Base-by-base conservation (phyloP, 53 echinoderm and acorn worm species). In the Echinarachnius parma region DNA sequence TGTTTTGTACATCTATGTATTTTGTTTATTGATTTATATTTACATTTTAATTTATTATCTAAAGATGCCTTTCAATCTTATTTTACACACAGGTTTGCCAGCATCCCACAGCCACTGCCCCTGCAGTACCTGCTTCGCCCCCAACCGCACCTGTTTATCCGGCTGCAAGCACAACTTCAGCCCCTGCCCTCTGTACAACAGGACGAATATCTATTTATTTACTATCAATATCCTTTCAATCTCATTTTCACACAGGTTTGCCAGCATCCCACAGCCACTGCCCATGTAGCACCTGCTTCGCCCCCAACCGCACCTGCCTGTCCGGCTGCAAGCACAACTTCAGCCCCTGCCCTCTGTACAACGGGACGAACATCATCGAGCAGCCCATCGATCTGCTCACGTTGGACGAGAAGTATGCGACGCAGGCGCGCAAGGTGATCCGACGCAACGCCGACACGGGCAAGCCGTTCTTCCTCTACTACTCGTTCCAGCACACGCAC, bases 231-330 rank as follows among this genome's bases (percentile, higher is more conserved):
- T 50, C 52, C 5, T 50, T 50, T 10, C 52, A 14, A n/a, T n/a
- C n/a, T n/a, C n/a, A n/a, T n/a, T n/a, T n/a, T 19, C 45, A 1
- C 2, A 10, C 28, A 55, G 57, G 74, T 72, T 29, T 72, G 3
- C 90, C 90, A 21, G 86, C 86, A 59, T 82, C 90, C 25, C 90
- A 90, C 71, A 79, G 82, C 53, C 81, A 81, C 83, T 90, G 90
- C 61, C 86, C 83, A 3, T 90, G 90, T 46, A 53, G 23, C 42
- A 39, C 59, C 21, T 78, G 79, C 33, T 78, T 66, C 33, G 33
- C 27, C 32, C 79, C 79, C 5, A 66, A 66, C 56, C 54, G 46
- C 8, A 54, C 64, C 16, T 78, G 79, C 57, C 26, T 42, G 25
- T 66, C 36, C 35, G 42, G 66, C 53, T 52, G 53, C 58, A 74